Conservation (phyloP, 1,140 invertebrate species). For the Diprion similis region DNA sequence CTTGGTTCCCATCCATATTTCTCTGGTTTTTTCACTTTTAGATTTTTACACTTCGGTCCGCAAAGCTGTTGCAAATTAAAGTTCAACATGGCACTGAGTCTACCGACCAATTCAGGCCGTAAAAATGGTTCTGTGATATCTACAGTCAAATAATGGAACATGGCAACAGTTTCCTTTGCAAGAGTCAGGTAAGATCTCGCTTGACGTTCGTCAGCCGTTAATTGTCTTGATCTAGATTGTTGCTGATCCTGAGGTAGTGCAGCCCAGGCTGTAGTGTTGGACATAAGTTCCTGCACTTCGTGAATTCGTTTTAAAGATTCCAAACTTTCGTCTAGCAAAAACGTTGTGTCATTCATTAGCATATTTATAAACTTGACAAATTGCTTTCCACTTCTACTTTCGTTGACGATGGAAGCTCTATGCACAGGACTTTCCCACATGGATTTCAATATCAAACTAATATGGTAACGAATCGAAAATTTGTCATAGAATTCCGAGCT, state of each 20-base stretch:
- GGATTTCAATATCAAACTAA: slow-evolving; percentile 94
- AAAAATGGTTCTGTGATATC: slow-evolving; percentile 95
- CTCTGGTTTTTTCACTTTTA: slow-evolving; percentile 94
- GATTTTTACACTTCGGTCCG: slow-evolving; percentile 95
- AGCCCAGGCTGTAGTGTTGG: slow-evolving; percentile 72
- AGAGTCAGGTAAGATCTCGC: slow-evolving; percentile 95
- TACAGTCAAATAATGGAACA: slow-evolving; percentile 96
- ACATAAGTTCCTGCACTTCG: slow-evolving; percentile 90
- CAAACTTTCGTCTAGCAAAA: slow-evolving; percentile 94
- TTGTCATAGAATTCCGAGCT: slow-evolving; percentile 99
- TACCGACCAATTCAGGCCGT: slow-evolving; percentile 87
- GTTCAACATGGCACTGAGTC: slow-evolving; percentile 97
- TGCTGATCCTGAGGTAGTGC: slow-evolving; percentile 75
- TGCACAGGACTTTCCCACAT: slow-evolving; percentile 80
- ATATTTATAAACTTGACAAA: slow-evolving; percentile 99
- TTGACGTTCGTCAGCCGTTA: slow-evolving; percentile 90
- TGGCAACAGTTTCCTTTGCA: slow-evolving; percentile 95
- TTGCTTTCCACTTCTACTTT: slow-evolving; percentile 86
- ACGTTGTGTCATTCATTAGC: slow-evolving; percentile 99
- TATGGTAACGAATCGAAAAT: slow-evolving; percentile 97
- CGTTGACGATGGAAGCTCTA: slow-evolving; percentile 77
- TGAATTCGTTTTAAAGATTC: slow-evolving; percentile 95
- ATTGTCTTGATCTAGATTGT: slow-evolving; percentile 77
- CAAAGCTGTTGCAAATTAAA: slow-evolving; percentile 97
- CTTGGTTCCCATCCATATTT: slow-evolving; percentile 98